Base-by-base conservation (phyloP, 2,113 vertebrate species). In the Trogon surrucura region DNA sequence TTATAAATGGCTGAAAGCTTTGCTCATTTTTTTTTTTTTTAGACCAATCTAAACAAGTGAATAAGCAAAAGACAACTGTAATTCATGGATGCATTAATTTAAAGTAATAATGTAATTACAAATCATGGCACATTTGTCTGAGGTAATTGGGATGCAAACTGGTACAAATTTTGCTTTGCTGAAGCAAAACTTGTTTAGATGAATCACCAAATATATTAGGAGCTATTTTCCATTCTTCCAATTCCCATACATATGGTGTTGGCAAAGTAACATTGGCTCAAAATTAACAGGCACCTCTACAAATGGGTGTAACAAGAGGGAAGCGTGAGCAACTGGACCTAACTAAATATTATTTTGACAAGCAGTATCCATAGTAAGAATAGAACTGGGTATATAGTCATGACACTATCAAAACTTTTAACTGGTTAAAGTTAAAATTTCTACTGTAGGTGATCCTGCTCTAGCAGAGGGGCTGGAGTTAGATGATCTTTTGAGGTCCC, bases 1-100 rank as follows among this genome's bases (percentile, higher is more conserved):
- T 98, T 98, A 97, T 98, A 98, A 98, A 98, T 98, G 97, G 93
- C 69, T 98, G 97, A 98, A 96, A 97, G 92, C 79, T 84, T 95
- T 96, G 91, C 86, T 98, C 93, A 88, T 97, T 98, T 97, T 36
- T 98, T 97, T 98, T 97, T 97, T 98, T 90, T 98, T 97, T 96
- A 95, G 91, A 96, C 94, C 86, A 95, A 93, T 93, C 94, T 93
- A 96, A 95, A 96, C 93, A 96, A 97, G 93, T 97, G 93, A 97
- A 94, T 96, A 98, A 98, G 95, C 84, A 97, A 96, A 97, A 96
- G 86, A 94, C 96, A 97, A 97, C 89, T 83, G 97, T 98, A 98
- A 98, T 98, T 98, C 96, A 97, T 41, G 84, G 95, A 97, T 96
- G 87, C 96, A 96, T 97, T 98, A 97, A 98, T 97, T 98, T 98